phyloP scores from a whole-genome alignment of 2,888 invertebrate genomes.

The Campoplex capitator region DNA sequence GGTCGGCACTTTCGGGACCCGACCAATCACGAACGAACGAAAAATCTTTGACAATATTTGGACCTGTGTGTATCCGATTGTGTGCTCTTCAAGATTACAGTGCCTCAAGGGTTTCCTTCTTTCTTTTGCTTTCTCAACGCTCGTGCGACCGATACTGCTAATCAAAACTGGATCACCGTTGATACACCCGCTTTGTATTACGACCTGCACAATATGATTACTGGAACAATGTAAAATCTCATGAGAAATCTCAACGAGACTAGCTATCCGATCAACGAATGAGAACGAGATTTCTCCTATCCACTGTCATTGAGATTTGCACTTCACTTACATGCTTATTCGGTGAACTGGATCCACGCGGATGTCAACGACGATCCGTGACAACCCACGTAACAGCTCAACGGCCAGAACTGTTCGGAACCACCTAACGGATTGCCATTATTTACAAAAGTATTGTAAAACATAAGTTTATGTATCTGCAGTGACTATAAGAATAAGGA shows the following conservation, averaged over 20 bases:
- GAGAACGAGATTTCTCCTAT: constrained; percentile 41
- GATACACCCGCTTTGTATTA: constrained; percentile 37
- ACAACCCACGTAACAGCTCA: constrained; percentile 9
- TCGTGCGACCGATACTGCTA: constrained; percentile 37
- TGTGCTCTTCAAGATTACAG: constrained; percentile 11
- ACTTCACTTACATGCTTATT: background rate
- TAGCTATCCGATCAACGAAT: constrained; percentile 48
- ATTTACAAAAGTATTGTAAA: background rate
- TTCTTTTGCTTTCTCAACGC: background rate
- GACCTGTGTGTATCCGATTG: constrained; percentile 13
- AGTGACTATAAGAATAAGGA: background rate
- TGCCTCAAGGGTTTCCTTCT: background rate
- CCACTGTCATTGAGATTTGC: constrained; percentile 28
- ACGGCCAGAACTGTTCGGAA: constrained; percentile 33
- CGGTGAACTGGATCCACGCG: constrained; percentile 41
- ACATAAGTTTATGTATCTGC: background rate
- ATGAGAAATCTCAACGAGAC: constrained; percentile 22
- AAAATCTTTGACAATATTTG: constrained; percentile 51
- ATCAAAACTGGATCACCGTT: constrained; percentile 35
- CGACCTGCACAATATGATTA: constrained; percentile 19
- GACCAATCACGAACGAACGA: constrained; percentile 23
- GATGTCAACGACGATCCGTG: constrained; percentile 16
- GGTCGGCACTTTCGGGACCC: constrained; percentile 42
- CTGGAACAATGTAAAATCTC: constrained; percentile 25
- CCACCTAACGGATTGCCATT: background rate